Percentiles rank a stretch among this genome's conserved stretches.
These are phyloP conservation scores for Chiridota heheva DNA, from an alignment of 35 echinoderm and acorn worm species.

Conservation along the genomic window DNA sequence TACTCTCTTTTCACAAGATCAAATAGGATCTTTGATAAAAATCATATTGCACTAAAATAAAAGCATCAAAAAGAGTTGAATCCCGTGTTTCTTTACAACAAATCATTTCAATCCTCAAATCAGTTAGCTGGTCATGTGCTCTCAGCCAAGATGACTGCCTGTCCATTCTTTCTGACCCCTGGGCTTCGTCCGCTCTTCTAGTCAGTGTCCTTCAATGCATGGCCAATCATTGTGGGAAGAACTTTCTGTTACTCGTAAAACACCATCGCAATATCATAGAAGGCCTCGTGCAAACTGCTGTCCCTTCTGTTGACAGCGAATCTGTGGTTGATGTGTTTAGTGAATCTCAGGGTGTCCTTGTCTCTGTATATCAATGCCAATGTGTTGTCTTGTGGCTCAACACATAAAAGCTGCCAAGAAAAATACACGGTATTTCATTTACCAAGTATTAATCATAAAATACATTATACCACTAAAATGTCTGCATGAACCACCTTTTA, in stretches of 20 bases:
- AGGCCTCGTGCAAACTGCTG: conserved; percentile 25
- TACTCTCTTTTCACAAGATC: too few species aligned
- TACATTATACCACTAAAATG: not conserved
- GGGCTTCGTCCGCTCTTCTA: too few species aligned
- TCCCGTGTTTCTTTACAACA: too few species aligned
- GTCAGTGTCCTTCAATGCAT: too few species aligned
- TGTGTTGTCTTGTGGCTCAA: conserved; percentile 77
- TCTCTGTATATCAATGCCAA: conserved; percentile 89
- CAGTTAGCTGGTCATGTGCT: too few species aligned
- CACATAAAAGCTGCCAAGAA: conserved; percentile 72
- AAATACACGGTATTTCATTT: not conserved
- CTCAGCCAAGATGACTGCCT: too few species aligned
- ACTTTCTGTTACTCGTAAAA: conserved; percentile 93
- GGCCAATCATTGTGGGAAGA: too few species aligned
- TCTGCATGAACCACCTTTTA: not conserved
- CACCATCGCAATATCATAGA: conserved; percentile 77
- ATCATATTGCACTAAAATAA: too few species aligned
- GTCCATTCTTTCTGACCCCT: too few species aligned
- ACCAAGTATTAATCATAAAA: conserved; percentile 8
- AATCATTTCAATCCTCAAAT: too few species aligned
- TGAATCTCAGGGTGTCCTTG: conserved; percentile 86
- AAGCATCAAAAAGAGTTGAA: too few species aligned
- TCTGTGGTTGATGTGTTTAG: conserved; percentile 90
- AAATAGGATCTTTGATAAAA: too few species aligned
- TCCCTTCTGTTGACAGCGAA: conserved; percentile 12